These are phyloP conservation scores for Cotesia glomerata DNA, from an alignment of 1,140 invertebrate species.

Conservation along the genomic window DNA sequence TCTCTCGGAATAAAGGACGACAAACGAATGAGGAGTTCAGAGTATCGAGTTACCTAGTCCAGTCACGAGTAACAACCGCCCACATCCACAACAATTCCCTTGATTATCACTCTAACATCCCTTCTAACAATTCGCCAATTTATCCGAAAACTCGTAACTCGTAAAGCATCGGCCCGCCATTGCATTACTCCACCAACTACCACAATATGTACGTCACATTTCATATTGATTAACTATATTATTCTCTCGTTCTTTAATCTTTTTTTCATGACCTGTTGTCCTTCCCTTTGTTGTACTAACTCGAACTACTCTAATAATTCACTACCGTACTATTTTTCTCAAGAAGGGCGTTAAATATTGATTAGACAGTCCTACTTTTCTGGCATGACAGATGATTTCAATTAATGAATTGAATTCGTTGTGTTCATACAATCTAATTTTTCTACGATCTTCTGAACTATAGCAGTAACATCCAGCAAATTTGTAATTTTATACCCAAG, in stretches of 20 bases:
- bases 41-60: conserved; percentile 51
- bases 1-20: conserved; percentile 22
- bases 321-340: no score
- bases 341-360: no score
- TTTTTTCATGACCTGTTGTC: background rate
- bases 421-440: no score
- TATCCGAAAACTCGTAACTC: conserved; percentile 52
- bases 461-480: no score
- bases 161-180: conserved; percentile 46
- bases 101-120: conserved; percentile 51
- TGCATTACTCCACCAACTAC: conserved; percentile 19
- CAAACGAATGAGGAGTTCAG: conserved; percentile 14
- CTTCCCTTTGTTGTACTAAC: background rate
- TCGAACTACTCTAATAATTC: background rate
- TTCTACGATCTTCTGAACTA: no score
- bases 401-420: no score
- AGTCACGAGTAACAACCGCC: conserved; percentile 50
- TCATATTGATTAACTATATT: conserved; percentile 28
- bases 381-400: no score
- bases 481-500: no score
- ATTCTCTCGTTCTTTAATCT: conserved; percentile 4
- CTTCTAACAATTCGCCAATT: conserved; percentile 57
- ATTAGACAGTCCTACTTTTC: no score
- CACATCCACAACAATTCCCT: conserved; percentile 55
- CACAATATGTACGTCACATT: conserved; percentile 45